Evolutionary conservation across 2,797 vertebrate genomes (phyloP), one percentile per base, ranked within the genome.

Genomic region (Phyllotis vaccarum): DNA sequence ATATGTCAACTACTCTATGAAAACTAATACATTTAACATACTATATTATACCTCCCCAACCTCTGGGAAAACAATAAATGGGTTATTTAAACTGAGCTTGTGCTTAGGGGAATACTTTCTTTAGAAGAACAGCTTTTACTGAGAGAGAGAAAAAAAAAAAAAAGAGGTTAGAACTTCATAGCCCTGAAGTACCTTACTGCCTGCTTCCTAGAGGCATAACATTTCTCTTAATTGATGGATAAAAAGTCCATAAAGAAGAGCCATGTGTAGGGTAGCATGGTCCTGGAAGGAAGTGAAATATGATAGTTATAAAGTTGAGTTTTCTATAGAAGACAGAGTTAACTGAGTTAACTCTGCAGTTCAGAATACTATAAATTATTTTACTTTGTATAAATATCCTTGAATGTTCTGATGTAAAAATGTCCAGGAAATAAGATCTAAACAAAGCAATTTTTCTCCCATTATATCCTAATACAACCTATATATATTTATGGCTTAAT

Each of bases 281-380:
- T 24, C 14, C 85, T 76, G 21, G 70, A 88, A 94, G n/a, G 12
- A 46, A 92, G 96, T 90, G 43, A 96, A 66, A 89, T 76, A 92
- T 21, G 82, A 96, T 76, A 92, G n/a, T 76, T 68, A 80, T 49
- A 82, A 96, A 94, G 88, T 31, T 88, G 52, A 96, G 75, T 90
- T 96, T 96, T 81, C 58, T 68, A 56, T 66, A 31, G 24, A 95
- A 98, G 96, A 89, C 68, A 19, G 76, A 86, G 52, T 94, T 80
- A 95, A n/a, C n/a, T n/a, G n/a, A n/a, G 94, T 94, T 90, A 89
- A 68, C 86, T 95, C 89, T 92, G 60, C 97, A 81, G 90, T 95
- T 95, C 78, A 34, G 46, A 43, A 12, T 91, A 91, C 68, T 31
- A 49, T 79, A 95, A 96, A 89, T 66, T 43, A 64, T 93, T 90